These are phyloP conservation scores for Leptinotarsa defecta DNA, from an alignment of 1,140 invertebrate species.

Conservation along the genomic window DNA sequence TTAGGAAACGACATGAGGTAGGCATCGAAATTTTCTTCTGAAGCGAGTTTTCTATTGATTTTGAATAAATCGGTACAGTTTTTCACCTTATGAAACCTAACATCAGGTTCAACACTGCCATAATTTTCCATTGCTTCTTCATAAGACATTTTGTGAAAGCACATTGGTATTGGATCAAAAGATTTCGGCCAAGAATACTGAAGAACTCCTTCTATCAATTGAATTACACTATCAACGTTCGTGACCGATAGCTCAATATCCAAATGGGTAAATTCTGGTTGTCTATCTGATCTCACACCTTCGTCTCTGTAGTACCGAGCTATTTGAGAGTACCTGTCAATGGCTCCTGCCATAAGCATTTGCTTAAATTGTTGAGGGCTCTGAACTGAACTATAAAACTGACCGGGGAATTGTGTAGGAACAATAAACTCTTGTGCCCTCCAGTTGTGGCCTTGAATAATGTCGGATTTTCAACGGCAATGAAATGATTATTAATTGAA, in stretches of 20 bases:
- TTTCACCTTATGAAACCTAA: constrained; percentile 73
- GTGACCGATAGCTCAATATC: too few relatives aligned
- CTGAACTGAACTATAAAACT: constrained; percentile 91
- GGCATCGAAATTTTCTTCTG: constrained; percentile 51
- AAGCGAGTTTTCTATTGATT: constrained; percentile 33
- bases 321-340: constrained; percentile 90
- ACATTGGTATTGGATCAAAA: constrained; percentile 59
- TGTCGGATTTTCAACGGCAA: constrained; percentile 95
- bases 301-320: constrained; percentile 97
- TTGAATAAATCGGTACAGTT: constrained; percentile 60
- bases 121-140: constrained; percentile 81
- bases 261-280: constrained; percentile 98
- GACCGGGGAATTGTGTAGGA: constrained; percentile 76
- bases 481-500: constrained; percentile 80
- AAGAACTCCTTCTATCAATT: constrained; percentile 82
- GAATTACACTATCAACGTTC: too few relatives aligned
- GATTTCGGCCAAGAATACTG: constrained; percentile 69
- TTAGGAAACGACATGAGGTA: constrained; percentile 61
- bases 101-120: constrained; percentile 93
- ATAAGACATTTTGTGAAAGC: constrained; percentile 82
- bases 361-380: constrained; percentile 99
- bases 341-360: constrained; percentile 92
- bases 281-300: constrained; percentile 80
- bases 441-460: constrained; percentile 90
- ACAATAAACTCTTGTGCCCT: constrained; percentile 93